Evolutionary conservation across 2,888 invertebrate species (phyloP).

Genomic region (Conus canariensis): DNA sequence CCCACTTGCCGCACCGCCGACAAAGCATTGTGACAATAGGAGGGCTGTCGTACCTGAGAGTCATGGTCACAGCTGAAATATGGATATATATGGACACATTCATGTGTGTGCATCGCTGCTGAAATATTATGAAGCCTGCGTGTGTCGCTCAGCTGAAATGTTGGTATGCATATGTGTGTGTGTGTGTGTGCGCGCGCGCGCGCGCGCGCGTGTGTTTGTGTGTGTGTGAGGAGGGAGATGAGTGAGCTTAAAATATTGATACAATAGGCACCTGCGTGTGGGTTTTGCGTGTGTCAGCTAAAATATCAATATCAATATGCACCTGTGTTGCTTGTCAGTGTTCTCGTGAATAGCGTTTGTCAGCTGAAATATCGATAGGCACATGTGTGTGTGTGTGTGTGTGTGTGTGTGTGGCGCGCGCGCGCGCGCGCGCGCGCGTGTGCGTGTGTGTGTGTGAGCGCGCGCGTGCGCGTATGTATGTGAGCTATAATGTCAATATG

Average conservation of each 20-base stretch:
- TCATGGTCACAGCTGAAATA: no score
- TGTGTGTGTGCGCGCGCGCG: not conserved
- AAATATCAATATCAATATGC: no score
- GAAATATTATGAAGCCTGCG: not conserved
- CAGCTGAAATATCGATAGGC: no score
- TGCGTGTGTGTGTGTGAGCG: not conserved
- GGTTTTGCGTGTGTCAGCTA: no score
- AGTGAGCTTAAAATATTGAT: no score
- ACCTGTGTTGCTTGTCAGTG: no score
- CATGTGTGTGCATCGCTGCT: not conserved
- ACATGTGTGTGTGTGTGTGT: no score
- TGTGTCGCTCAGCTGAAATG: not conserved
- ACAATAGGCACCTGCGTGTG: no score
- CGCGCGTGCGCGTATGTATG: not conserved
- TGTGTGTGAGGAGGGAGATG: not conserved
- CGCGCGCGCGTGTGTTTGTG: not conserved
- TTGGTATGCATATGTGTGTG: not conserved
- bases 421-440: not conserved
- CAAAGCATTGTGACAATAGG: no score
- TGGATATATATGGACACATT: not conserved
- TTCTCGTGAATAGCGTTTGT: no score
- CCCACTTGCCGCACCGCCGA: no score
- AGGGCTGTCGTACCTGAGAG: no score
- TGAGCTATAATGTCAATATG: not conserved
- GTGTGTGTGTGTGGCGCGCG: not conserved